Evolutionary conservation across 2,888 invertebrate genomes (phyloP).

Genomic region (Hemicrepidius hirtus): DNA sequence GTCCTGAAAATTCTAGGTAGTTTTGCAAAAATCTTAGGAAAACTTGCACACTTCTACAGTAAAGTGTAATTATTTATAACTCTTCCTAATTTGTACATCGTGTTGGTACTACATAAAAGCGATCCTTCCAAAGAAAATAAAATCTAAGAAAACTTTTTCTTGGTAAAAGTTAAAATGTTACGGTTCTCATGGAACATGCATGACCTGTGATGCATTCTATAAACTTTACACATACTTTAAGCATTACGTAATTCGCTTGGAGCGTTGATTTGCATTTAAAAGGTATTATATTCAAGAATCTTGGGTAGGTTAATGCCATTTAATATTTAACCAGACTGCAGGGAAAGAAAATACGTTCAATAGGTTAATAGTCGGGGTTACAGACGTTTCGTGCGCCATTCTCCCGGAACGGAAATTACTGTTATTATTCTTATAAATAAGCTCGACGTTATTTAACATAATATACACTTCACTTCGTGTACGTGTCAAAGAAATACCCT

Average conservation of each 20-base stretch:
- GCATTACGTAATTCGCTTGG: slow-evolving; percentile 13
- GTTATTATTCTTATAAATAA: slow-evolving; percentile 37
- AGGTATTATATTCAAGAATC: slow-evolving; percentile 7
- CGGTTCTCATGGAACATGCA: not conserved
- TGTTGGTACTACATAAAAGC: no score
- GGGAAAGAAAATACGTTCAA: slow-evolving; percentile 19
- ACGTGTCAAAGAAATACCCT: slow-evolving; percentile 30
- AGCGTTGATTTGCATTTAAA: slow-evolving; percentile 18
- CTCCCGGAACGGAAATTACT: slow-evolving; percentile 32
- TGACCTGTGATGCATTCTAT: slow-evolving; percentile 18
- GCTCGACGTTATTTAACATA: slow-evolving; percentile 29
- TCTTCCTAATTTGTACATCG: no score
- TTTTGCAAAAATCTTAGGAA: no score
- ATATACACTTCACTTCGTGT: slow-evolving; percentile 15
- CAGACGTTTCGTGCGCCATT: slow-evolving; percentile 24
- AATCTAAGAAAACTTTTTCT: no score
- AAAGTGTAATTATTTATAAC: no score
- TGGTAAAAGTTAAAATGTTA: no score
- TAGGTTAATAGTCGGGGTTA: slow-evolving; percentile 16
- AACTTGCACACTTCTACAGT: no score
- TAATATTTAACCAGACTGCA: slow-evolving; percentile 18
- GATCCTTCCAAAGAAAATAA: no score
- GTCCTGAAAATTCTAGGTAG: no score
- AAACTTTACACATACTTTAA: slow-evolving; percentile 16
- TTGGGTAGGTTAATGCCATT: slow-evolving; percentile 5